Conservation (phyloP, 1,140 invertebrate genomes). For the Cydia fagiglandana region DNA sequence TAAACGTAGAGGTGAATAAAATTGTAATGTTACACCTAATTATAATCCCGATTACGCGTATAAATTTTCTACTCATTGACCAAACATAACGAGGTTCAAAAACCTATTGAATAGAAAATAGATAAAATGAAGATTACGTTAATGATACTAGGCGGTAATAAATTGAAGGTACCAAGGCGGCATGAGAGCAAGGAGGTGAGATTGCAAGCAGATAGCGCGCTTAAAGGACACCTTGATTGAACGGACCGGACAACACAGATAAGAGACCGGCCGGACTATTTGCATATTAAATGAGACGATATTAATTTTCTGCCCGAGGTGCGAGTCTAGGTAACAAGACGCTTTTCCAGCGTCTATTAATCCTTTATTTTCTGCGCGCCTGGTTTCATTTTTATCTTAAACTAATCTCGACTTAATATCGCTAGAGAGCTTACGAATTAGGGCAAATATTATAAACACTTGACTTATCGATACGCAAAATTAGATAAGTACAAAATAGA, state of each 20-base stretch:
- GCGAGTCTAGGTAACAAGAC: slow-evolving; percentile 39
- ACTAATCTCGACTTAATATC: slow-evolving; percentile 5
- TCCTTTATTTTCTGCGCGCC: slow-evolving; percentile 18
- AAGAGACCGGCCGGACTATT: slow-evolving; percentile 58
- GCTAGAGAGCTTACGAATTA: not conserved
- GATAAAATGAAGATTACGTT: slow-evolving; percentile 57
- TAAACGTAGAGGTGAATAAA: slow-evolving; percentile 18
- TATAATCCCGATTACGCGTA: slow-evolving; percentile 4
- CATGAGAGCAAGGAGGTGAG: slow-evolving; percentile 53
- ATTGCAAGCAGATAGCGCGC: slow-evolving; percentile 52
- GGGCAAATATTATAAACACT: slow-evolving; percentile 23
- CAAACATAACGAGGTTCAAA: slow-evolving; percentile 29
- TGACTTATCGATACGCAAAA: slow-evolving; percentile 18
- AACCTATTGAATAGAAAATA: slow-evolving; percentile 42
- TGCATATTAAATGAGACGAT: slow-evolving; percentile 68
- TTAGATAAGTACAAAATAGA: slow-evolving; percentile 15
- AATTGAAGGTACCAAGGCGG: slow-evolving; percentile 60
- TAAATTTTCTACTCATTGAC: slow-evolving; percentile 28
- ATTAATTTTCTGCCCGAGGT: slow-evolving; percentile 60
- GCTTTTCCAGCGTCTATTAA: slow-evolving; percentile 14
- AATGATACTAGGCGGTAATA: slow-evolving; percentile 64
- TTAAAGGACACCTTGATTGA: slow-evolving; percentile 72
- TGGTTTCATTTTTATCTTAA: slow-evolving; percentile 1
- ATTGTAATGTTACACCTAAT: slow-evolving; percentile 14
- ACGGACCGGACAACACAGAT: slow-evolving; percentile 64